Conservation (phyloP, 2,797 vertebrate species). For the Falco cherrug region DNA sequence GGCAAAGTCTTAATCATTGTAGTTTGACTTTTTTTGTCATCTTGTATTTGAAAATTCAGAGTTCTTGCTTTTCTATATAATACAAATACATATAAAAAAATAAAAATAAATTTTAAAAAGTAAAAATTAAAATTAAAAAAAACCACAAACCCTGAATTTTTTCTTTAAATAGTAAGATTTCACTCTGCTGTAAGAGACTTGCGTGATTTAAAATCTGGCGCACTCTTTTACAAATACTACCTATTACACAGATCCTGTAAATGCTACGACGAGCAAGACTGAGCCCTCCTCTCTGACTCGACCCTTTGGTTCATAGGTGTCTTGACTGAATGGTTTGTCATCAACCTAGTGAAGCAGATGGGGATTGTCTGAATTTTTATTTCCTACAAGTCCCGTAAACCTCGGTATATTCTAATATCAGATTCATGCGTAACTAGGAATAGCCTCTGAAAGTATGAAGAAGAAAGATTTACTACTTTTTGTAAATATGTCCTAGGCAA, state of each 20-base stretch:
- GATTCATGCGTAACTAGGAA: not conserved
- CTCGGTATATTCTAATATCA: not conserved
- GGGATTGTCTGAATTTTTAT: not conserved
- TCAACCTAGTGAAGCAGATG: not conserved
- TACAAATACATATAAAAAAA: not conserved
- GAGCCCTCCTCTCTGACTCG: not conserved
- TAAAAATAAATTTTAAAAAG: no score
- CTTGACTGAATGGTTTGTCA: no score
- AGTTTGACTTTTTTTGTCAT: not conserved
- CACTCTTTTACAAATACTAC: not conserved
- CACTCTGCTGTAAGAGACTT: not conserved
- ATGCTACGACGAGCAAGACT: not conserved
- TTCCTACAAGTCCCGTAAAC: not conserved
- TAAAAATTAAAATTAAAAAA: no score
- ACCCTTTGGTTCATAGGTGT: not conserved
- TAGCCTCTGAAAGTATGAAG: not conserved
- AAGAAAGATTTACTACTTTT: not conserved
- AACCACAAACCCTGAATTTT: not conserved
- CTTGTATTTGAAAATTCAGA: not conserved
- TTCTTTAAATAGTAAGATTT: not conserved
- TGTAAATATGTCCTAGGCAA: not conserved
- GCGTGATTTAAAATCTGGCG: not conserved
- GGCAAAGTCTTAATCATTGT: not conserved
- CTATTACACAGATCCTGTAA: not conserved
- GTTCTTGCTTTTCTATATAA: not conserved